phyloP scores from a whole-genome alignment of 2,888 invertebrate genomes.

The Nasonia oneida region DNA sequence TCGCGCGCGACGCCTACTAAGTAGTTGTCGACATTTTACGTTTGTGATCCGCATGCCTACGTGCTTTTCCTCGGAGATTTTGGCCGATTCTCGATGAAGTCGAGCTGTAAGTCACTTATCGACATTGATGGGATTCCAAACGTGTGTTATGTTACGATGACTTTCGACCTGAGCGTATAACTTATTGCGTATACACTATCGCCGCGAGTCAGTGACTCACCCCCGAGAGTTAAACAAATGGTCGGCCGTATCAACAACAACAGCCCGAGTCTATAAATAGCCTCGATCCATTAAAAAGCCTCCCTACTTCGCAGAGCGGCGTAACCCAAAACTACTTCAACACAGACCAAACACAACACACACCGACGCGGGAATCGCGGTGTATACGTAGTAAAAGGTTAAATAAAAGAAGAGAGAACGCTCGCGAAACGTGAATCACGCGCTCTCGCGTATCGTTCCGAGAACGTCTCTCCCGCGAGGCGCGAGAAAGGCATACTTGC shows the following conservation, averaged over 20 bases:
- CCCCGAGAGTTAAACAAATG: not conserved
- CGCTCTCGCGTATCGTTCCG: slow-evolving; percentile 7
- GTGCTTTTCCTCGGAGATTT: not conserved
- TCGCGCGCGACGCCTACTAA: slow-evolving; percentile 30
- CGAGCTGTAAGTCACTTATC: not conserved
- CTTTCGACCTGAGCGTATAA: slow-evolving; percentile 11
- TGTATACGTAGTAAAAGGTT: not conserved
- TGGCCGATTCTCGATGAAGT: not conserved
- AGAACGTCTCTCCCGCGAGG: not conserved
- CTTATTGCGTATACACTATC: not conserved
- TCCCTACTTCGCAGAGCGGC: not conserved
- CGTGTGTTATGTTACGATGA: not conserved
- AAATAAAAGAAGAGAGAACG: slow-evolving; percentile 1
- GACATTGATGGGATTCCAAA: not conserved
- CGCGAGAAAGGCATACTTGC: not conserved
- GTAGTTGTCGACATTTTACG: slow-evolving; percentile 40
- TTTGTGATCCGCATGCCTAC: not conserved
- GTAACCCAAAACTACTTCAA: slow-evolving; percentile 14
- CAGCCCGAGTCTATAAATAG: not conserved
- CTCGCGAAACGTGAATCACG: slow-evolving; percentile 17
- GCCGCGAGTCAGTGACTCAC: not conserved
- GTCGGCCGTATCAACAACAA: not conserved
- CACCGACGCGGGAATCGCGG: not conserved
- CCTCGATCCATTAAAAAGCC: not conserved
- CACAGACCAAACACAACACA: not conserved